Evolutionary conservation across 2,113 vertebrate genomes (phyloP), one percentile per base, ranked within the genome.

Genomic region (Eclectus roratus): DNA sequence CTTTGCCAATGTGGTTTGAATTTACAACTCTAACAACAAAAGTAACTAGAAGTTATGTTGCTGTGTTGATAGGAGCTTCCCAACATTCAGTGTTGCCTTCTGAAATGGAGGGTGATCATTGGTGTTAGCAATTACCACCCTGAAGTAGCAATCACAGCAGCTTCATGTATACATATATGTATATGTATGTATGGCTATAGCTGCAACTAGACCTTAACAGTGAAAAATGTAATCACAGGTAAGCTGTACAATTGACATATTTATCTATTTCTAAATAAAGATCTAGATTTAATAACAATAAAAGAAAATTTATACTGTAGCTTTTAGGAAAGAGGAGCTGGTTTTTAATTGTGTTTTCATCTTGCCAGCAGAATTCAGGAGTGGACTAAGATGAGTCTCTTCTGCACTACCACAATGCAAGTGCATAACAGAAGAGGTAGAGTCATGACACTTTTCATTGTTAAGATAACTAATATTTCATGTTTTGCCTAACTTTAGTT

Each of bases 1-100:
- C 61, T 74, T 80, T 60, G 46, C 13, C 53, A 85, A 85, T 64
- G 37, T 69, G 65, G 74, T 87, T 95, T 94, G 70, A 95, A 94
- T 92, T 88, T 90, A 66, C 12, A 29, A 23, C 46, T 64, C 64
- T 46, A 37, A 81, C 66, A 72, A 76, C 33, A 79, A 65, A 91
- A 88, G 43, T 41, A 87, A 58, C 56, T 31, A 41, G 61, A 94
- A 91, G 20, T 49, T 78, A 46, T 70, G 52, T 43, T 77, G 53
- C 60, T 83, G 55, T 60, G 24, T 28, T 90, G 60, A 31, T 53
- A 74, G 43, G 53, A 88, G 33, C 46, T 90, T 53, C 49, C 23
- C 52, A 55, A 7, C 17, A 10, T 55, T 61, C 15, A 41, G 16
- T 39, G 17, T 37, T 94, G 63, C 43, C 53, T 93, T 74, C 64